A percentile compares a stretch with the other conserved stretches of the same genome.
phyloP scores from a whole-genome alignment of 2,113 vertebrate species.

The Tylochromis polylepis region DNA sequence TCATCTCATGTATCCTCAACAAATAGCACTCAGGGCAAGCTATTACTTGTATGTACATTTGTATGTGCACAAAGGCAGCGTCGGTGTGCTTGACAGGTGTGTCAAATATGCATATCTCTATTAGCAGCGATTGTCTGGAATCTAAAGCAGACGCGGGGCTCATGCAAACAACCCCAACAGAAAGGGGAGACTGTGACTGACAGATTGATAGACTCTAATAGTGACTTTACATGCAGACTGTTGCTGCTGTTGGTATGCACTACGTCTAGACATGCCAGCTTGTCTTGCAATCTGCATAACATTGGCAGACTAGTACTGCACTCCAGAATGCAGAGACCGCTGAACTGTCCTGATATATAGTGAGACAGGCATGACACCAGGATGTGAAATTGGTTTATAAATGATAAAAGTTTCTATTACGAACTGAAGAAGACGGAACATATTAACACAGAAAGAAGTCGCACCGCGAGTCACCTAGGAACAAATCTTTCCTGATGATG shows the following conservation, averaged over 20 bases:
- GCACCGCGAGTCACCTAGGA: neutral
- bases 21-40: conserved; percentile 24
- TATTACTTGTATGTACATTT: neutral
- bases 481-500: neutral
- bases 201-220: conserved; percentile 28
- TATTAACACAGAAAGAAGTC: neutral
- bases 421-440: neutral
- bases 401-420: conserved; percentile 4
- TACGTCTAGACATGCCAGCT: conserved; percentile 20
- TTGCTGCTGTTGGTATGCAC: conserved; percentile 3
- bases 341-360: neutral
- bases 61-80: neutral
- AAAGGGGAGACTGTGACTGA: neutral
- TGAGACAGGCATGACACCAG: neutral
- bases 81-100: neutral
- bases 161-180: neutral
- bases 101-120: neutral
- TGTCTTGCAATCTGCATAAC: conserved; percentile 8
- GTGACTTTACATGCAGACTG: conserved; percentile 13
- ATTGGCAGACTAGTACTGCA: neutral
- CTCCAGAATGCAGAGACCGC: neutral
- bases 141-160: neutral
- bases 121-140: conserved; percentile 12
- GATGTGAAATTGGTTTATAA: neutral
- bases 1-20: conserved; percentile 51